A percentile compares a stretch with the other conserved stretches of the same genome.
phyloP scores from a whole-genome alignment of 2,888 invertebrate genomes.

The Microctonus hyperodae region DNA sequence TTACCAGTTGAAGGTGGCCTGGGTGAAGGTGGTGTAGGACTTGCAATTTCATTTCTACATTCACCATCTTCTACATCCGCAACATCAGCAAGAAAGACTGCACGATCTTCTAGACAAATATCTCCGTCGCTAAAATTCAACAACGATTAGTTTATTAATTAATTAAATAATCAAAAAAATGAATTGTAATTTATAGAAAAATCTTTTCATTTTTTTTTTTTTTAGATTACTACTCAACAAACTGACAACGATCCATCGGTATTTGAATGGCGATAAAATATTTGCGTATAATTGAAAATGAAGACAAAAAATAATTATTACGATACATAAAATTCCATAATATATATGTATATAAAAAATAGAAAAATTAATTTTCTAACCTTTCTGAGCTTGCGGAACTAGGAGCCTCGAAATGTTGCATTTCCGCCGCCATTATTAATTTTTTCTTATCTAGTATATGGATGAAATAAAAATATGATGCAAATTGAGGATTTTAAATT shows the following conservation, averaged over 20 bases:
- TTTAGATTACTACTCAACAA: no score
- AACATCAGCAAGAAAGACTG: conserved; percentile 51
- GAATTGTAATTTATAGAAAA: not conserved
- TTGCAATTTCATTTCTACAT: conserved; percentile 37
- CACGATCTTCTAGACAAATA: conserved; percentile 50
- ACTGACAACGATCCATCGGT: no score
- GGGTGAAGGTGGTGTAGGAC: conserved; percentile 78
- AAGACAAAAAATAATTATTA: not conserved
- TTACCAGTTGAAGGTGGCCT: conserved; percentile 78
- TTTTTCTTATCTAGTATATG: not conserved
- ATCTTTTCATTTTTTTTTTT: not conserved
- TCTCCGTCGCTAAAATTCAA: conserved; percentile 49
- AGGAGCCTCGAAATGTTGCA: conserved; percentile 79
- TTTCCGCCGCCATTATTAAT: conserved; percentile 65
- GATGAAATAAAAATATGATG: not conserved
- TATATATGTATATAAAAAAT: not conserved
- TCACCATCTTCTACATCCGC: conserved; percentile 49
- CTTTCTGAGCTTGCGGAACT: conserved; percentile 93
- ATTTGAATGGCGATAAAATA: not conserved
- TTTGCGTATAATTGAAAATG: not conserved
- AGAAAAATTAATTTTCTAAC: conserved; percentile 60
- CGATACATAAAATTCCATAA: not conserved
- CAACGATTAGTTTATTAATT: conserved; percentile 11
- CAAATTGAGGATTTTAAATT: not conserved
- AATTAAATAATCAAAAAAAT: no score